phyloP scores from a whole-genome alignment of 1,140 invertebrate species.

The Bilobella aurantiaca region DNA sequence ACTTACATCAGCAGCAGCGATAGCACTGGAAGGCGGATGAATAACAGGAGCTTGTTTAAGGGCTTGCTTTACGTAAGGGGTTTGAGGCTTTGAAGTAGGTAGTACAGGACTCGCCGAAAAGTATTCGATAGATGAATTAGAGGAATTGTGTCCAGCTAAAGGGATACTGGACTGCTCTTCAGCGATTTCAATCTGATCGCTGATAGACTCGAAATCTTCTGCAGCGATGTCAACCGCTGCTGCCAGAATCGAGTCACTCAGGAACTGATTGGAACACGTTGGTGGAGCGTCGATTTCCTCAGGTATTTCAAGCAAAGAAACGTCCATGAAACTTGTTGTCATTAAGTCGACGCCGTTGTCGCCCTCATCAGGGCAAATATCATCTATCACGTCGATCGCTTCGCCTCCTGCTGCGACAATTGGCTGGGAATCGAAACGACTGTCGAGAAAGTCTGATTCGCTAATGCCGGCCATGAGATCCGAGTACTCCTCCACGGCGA shows the following conservation, averaged over 20 bases:
- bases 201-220: too few species aligned
- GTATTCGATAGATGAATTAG: conserved; percentile 8
- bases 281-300: background rate
- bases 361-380: too few species aligned
- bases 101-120: conserved; percentile 6
- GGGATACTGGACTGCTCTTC: too few species aligned
- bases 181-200: too few species aligned
- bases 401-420: background rate
- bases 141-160: too few species aligned
- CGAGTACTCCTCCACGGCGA: too few species aligned
- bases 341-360: background rate
- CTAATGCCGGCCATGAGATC: too few species aligned
- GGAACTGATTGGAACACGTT: background rate
- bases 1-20: background rate
- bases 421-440: too few species aligned
- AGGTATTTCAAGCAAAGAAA: conserved; percentile 4
- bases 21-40: background rate
- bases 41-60: background rate
- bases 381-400: too few species aligned
- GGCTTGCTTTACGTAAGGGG: background rate
- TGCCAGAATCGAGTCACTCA: background rate
- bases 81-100: background rate
- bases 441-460: too few species aligned
- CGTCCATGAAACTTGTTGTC: conserved; percentile 15
- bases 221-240: background rate